phyloP scores from a whole-genome alignment of 2,888 invertebrate genomes.

The Sinohyriopsis cumingii region DNA sequence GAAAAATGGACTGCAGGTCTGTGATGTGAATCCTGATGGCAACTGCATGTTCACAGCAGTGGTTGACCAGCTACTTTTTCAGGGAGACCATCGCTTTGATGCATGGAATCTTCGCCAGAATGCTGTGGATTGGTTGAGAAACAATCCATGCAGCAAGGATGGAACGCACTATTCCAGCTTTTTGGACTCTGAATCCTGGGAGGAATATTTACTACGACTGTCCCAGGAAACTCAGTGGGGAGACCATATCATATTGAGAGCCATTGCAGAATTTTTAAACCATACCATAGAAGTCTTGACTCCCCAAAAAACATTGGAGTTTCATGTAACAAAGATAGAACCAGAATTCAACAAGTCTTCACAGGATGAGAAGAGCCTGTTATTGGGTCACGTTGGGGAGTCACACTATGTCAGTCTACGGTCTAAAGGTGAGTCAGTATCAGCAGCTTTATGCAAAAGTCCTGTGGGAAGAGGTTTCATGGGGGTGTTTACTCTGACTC shows the following conservation, averaged over 20 bases:
- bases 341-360: not conserved
- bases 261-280: slow-evolving; percentile 25
- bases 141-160: slow-evolving; percentile 32
- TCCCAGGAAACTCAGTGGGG: slow-evolving; percentile 43
- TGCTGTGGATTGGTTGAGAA: slow-evolving; percentile 28
- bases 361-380: slow-evolving; percentile 11
- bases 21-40: slow-evolving; percentile 41
- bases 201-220: slow-evolving; percentile 35
- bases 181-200: slow-evolving; percentile 36
- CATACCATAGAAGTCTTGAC: slow-evolving; percentile 19
- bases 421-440: slow-evolving; percentile 16
- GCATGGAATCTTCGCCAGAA: slow-evolving; percentile 29
- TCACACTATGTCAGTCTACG: slow-evolving; percentile 43
- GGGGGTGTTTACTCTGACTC: too few species aligned
- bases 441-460: too few species aligned
- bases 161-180: slow-evolving; percentile 39
- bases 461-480: too few species aligned
- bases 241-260: slow-evolving; percentile 37
- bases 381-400: slow-evolving; percentile 41
- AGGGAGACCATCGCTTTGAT: slow-evolving; percentile 19
- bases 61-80: slow-evolving; percentile 35
- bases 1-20: slow-evolving; percentile 25
- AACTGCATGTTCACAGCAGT: slow-evolving; percentile 51
- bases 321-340: slow-evolving; percentile 25
- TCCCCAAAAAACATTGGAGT: slow-evolving; percentile 1